Base-by-base conservation (phyloP, 2,888 invertebrate genomes). In the Nymphalis polychloros region DNA sequence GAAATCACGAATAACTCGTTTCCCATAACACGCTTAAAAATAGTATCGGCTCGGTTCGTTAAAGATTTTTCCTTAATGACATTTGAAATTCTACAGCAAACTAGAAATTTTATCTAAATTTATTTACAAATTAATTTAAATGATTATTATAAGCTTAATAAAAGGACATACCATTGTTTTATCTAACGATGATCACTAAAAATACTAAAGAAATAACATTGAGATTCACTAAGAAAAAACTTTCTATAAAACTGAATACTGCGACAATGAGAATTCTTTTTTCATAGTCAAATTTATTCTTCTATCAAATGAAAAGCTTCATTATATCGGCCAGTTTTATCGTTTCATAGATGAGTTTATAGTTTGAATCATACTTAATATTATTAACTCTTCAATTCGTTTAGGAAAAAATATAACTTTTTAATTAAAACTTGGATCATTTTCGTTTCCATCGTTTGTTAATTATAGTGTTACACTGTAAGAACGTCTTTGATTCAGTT, bases 241-340 rank as follows among this genome's bases (percentile, higher is more conserved):
- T 55, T 46, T 61, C 35, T 59, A 50, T 27, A 67, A 66, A 63
- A 63, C 57, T n/a, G 13, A 55, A 52, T 46, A 49, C 41, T 55
- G 6, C 55, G 70, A 61, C 70, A 67, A 20, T 23, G 50, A 70
- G 46, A 60, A 60, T 67, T 70, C 67, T 57, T 64, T 70, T 66
- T 61, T 49, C 46, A 52, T 31, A 66, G 61, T 61, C 17, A 19
- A 3, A 57, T 53, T 20, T 63, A 65, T 63, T 68, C 71, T 71
- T 71, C 71, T 71, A 64, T 66, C 65, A 70, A 31, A 47, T 6
- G 16, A 46, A 23, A 59, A 59, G 50, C 27, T 41, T 65, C 19
- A 50, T 19, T 35, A 63, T 13, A 41, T 55, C 50, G 8, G 60
- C 71, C 71, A 68, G 71, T 55, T 41, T 41, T 13, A 13, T 8